Base-by-base conservation (phyloP, 2,797 vertebrate species). In the Hyperoplus immaculatus region DNA sequence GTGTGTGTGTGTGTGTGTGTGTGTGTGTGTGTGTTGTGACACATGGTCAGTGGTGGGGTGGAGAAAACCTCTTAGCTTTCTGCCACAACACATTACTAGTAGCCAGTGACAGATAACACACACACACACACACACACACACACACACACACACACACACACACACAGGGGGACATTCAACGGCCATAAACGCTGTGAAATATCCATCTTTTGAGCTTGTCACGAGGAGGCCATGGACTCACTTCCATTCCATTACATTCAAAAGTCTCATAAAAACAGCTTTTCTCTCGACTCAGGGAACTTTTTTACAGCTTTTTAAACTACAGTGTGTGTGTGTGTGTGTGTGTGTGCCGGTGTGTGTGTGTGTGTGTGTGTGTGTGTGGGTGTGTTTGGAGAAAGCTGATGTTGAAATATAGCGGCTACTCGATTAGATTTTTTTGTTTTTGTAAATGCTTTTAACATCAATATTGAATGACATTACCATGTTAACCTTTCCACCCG, bases 31-130 rank as follows among this genome's bases (percentile, higher is more conserved):
- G 64, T 41, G 65, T 67, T 61, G 36, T 81, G 82, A 84, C 82
- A 87, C 72, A 79, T 60, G 75, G 77, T 81, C 72, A 81, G 64
- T 43, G 47, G 58, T 69, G 38, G 71, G 72, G 47, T 64, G 74
- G 46, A n/a, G 41, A 55, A 81, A 85, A 88, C 78, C 88, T 90
- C 68, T 86, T 74, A 74, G 69, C 85, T 80, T 83, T 60, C 78
- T 83, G 82, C 61, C 85, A 80, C 82, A 77, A 87, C 73, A 69
- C 57, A 78, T 88, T 83, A 87, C 53, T 11, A 8, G 21, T 42
- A 8, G 46, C 51, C 38, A 47, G 29, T 84, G 82, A 85, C 69
- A 61, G 72, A 77, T 14, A 75, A 36, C 59, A 61, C 1, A 67
- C 60, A 50, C 29, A 47, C n/a, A 75, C 49, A 70, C 39, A 43